Base-by-base conservation (phyloP, 2,113 vertebrate species). In the Rhabdornis inornatus region DNA sequence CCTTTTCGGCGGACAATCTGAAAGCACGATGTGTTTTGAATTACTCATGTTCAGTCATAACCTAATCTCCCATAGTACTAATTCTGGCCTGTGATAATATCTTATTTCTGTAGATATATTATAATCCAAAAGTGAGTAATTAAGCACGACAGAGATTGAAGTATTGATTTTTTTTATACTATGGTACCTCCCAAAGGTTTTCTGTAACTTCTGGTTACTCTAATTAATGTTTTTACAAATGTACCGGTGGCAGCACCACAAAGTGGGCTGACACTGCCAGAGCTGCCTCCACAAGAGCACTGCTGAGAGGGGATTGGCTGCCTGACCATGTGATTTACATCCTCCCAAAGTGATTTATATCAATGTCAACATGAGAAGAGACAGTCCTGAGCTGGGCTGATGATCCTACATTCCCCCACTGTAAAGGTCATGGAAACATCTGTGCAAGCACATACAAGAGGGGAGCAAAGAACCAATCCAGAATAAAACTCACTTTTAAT, bases 351-450 rank as follows among this genome's bases (percentile, higher is more conserved):
- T 8, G 56, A 56, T 57, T 33, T 33, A 52, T 0, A 0, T 24
- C 2, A 0, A 10, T 50, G 40, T 30, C 0, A 0, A 30, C 6
- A 5, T 23, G 39, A 42, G 45, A n/a, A 28, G 14, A 37, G 33
- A 47, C 11, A 14, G 24, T 80, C 15, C 44, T 56, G 44, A 76
- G 44, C 35, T 64, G 63, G 23, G 9, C 35, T 71, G 37, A 25
- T 7, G 5, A n/a, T 57, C 39, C 14, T 56, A 0, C 2, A 0
- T 10, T 52, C 9, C 8, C 10, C 7, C 18, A 11, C 17, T 0
- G 1, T 8, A 37, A 76, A 45, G 14, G 23, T 44, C 20, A 13
- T 33, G 28, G 31, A 45, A 82, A n/a, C 14, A 10, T 39, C 24
- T 21, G 9, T 77, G 27, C 0, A 0, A 91, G 31, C 31, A 44